Evolutionary conservation across 2,797 vertebrate genomes (phyloP).

Genomic region (Pelochelys cantorii): DNA sequence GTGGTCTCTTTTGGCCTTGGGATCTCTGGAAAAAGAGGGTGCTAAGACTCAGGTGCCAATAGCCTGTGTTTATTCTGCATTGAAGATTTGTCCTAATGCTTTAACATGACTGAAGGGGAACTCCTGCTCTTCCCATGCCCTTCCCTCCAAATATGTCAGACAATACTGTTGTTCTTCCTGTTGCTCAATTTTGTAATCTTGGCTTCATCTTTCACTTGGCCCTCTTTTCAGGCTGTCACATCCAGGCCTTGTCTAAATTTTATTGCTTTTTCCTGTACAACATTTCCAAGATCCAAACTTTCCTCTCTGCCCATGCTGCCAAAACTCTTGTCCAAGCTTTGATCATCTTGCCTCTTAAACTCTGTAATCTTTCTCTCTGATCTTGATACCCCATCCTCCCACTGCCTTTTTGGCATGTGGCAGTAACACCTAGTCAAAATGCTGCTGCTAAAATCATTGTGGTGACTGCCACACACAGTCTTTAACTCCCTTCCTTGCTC

Average conservation of each 20-base stretch:
- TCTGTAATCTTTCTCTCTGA: background rate
- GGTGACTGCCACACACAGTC: background rate
- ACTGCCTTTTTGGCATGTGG: slow-evolving; percentile 47
- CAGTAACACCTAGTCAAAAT: background rate
- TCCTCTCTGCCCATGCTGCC: slow-evolving; percentile 9
- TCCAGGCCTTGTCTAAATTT: slow-evolving; percentile 38
- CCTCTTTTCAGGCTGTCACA: slow-evolving; percentile 37
- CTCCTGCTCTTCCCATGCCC: background rate
- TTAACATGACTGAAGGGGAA: rapidly evolving
- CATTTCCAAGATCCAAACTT: slow-evolving; percentile 31
- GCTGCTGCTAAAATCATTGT: slow-evolving; percentile 1
- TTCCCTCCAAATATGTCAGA: background rate
- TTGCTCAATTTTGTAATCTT: slow-evolving; percentile 45
- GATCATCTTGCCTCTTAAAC: background rate
- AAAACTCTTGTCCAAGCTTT: slow-evolving; percentile 12
- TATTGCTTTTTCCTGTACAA: slow-evolving; percentile 53
- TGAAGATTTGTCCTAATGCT: background rate
- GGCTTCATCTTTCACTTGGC: background rate
- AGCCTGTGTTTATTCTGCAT: background rate
- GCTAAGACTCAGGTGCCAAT: background rate
- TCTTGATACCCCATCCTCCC: background rate
- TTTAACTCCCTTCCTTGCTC: background rate
- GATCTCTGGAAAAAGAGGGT: background rate
- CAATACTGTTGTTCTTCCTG: slow-evolving; percentile 18
- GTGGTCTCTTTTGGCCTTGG: background rate